A percentile compares a stretch with the other conserved stretches of the same genome.
Conservation (phyloP, 2,888 invertebrate species). For the Phrixothrix hirtus region DNA sequence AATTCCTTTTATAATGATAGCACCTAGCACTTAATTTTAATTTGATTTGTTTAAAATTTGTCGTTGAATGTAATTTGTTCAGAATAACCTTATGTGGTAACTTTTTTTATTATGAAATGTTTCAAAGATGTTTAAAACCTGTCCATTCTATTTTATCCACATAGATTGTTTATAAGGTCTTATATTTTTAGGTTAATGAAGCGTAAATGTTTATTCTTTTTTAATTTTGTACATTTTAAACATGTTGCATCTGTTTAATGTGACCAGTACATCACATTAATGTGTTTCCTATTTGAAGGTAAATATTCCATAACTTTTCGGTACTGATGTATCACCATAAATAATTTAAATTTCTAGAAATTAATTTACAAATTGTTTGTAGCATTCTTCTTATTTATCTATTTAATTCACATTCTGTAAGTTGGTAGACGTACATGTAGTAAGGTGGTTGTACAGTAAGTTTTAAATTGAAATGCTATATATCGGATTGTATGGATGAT, state of each 20-base stretch:
- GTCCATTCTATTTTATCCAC: too few species aligned
- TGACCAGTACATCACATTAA: slow-evolving; percentile 3
- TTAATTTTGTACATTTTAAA: too few species aligned
- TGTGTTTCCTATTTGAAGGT: slow-evolving; percentile 2
- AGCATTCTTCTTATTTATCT: slow-evolving; percentile 14
- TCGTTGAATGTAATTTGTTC: slow-evolving; percentile 6
- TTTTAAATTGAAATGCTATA: slow-evolving; percentile 44
- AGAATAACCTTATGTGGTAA: too few species aligned
- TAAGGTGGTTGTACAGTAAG: slow-evolving; percentile 55
- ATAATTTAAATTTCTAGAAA: slow-evolving; percentile 16
- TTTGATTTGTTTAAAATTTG: too few species aligned
- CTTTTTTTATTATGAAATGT: too few species aligned
- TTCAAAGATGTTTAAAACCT: too few species aligned
- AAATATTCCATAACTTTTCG: slow-evolving; percentile 10
- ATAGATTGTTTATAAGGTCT: too few species aligned
- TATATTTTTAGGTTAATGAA: too few species aligned
- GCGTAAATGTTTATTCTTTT: too few species aligned
- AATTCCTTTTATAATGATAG: slow-evolving; percentile 8
- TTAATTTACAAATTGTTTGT: slow-evolving; percentile 10
- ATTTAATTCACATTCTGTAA: slow-evolving; percentile 30
- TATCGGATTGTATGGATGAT: slow-evolving; percentile 42
- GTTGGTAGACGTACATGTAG: slow-evolving; percentile 54
- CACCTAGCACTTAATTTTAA: slow-evolving; percentile 15
- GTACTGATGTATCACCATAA: slow-evolving; percentile 14
- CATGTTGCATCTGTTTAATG: too few species aligned